Evolutionary conservation across 2,113 vertebrate species (phyloP), one percentile per base, ranked within the genome.

Genomic region (Strix uralensis): DNA sequence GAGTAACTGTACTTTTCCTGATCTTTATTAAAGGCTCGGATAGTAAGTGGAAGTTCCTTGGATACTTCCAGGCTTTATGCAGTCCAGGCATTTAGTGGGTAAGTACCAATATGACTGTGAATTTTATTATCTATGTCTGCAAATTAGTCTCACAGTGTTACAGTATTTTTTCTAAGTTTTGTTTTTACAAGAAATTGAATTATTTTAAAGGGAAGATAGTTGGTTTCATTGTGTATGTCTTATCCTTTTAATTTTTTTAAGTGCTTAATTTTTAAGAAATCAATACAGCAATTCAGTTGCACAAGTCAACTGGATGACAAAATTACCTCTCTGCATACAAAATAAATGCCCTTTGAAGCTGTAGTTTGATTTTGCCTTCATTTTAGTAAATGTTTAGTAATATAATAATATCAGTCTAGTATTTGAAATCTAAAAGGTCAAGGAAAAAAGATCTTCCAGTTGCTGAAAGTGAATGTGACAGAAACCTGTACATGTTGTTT

Each of bases 61-160:
- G 98, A 98, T 94, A 93, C 98, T 78, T 98, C 98, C 63, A 98
- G 96, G 94, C 96, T 98, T 71, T 98, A 98, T 59, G 97, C 98
- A 55, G 94, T 98, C 58, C 98, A 98, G 73, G 97, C 97, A 8
- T 98, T 98, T 90, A 98, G 97, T 88, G 98, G 98, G 99, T 99
- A 96, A 99, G 99, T 98, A 67, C 38, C 32, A 44, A 44, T 7
- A 5, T 73, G 44, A 63, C 30, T 59, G 4, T n/a, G 11, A 70
- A 29, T 61, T 55, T 61, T 67, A 4, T 38, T 57, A 29, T 42
- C 73, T 67, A 2, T 30, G 62, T 52, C 40, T 88, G 36, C 6
- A 89, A 30, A 29, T 78, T 27, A 52, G 10, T 63, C 4, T 57
- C 22, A 25, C 4, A 49, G 7, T 14, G 14, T 38, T 63, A 36